These are phyloP conservation scores for Podarcis cretensis DNA, from an alignment of 2,113 vertebrate genomes.

Conservation along the genomic window DNA sequence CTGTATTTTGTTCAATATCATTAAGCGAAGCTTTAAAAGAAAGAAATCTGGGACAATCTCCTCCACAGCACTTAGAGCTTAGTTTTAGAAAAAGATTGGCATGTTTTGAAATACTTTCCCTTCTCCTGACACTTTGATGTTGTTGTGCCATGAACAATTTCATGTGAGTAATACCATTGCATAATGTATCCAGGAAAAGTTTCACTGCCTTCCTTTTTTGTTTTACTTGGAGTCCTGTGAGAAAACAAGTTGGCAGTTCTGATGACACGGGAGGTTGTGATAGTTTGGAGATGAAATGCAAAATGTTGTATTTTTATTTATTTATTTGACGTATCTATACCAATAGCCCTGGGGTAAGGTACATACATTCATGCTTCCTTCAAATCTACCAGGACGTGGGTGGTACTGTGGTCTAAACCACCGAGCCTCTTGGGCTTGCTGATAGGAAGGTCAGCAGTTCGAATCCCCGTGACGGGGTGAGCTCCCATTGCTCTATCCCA, in stretches of 20 bases:
- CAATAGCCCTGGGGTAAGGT: too few relatives aligned
- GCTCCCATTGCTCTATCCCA: too few relatives aligned
- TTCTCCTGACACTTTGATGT: too few relatives aligned
- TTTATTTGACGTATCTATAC: too few relatives aligned
- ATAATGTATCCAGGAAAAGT: background rate
- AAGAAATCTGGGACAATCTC: slow-evolving; percentile 1
- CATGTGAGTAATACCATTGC: background rate
- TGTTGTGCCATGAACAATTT: background rate
- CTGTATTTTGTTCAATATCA: too few relatives aligned
- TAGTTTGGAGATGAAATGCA: slow-evolving; percentile 39
- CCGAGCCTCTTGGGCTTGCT: too few relatives aligned
- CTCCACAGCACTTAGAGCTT: slow-evolving; percentile 29
- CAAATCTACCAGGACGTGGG: too few relatives aligned
- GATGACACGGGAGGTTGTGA: slow-evolving; percentile 21
- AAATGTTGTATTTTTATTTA: slow-evolving; percentile 36
- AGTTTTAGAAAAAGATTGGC: slow-evolving; percentile 45
- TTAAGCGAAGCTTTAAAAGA: too few relatives aligned
- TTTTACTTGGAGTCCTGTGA: background rate
- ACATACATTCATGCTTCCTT: too few relatives aligned
- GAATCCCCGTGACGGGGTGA: too few relatives aligned
- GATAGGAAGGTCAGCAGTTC: too few relatives aligned
- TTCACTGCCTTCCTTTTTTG: background rate
- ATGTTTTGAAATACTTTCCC: slow-evolving; percentile 7
- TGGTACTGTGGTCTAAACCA: too few relatives aligned
- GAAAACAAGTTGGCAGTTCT: background rate